Evolutionary conservation across 2,888 invertebrate species (phyloP).

Genomic region (Andrena dorsata): DNA sequence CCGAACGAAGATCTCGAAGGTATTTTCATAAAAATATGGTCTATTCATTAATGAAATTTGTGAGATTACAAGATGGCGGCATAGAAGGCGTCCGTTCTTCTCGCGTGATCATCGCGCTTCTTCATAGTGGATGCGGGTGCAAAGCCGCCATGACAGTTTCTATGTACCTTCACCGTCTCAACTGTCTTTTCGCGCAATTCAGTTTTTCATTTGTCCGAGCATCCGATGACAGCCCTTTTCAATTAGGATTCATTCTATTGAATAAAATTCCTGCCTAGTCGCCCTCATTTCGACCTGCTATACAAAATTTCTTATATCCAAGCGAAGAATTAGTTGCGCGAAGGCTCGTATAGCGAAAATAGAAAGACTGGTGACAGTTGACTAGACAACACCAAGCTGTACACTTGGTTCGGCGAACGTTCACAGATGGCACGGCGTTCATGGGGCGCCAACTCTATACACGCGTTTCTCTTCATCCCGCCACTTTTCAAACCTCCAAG

Average conservation of each 20-base stretch:
- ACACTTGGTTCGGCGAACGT: slow-evolving; percentile 55
- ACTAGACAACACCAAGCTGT: slow-evolving; percentile 1
- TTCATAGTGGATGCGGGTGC: slow-evolving; percentile 61
- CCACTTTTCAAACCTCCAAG: slow-evolving; percentile 52
- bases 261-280: slow-evolving; percentile 16
- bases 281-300: slow-evolving; percentile 1
- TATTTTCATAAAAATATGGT: slow-evolving; percentile 79
- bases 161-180: slow-evolving; percentile 70
- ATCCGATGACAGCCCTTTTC: not conserved
- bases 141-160: slow-evolving; percentile 80
- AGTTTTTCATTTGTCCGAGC: slow-evolving; percentile 11
- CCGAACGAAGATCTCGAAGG: slow-evolving; percentile 81
- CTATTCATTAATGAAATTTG: slow-evolving; percentile 74
- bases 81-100: slow-evolving; percentile 71
- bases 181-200: slow-evolving; percentile 36
- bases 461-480: slow-evolving; percentile 64
- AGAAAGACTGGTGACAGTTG: slow-evolving; percentile 40
- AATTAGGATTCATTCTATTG: not conserved
- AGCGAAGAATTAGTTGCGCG: not conserved
- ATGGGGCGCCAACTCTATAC: slow-evolving; percentile 62
- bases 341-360: slow-evolving; percentile 10
- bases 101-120: slow-evolving; percentile 66
- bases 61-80: slow-evolving; percentile 81
- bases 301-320: not conserved
- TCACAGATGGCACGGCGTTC: slow-evolving; percentile 82